These are phyloP conservation scores for Triplophysa bombifrons DNA, from an alignment of 2,797 vertebrate species.

Conservation along the genomic window DNA sequence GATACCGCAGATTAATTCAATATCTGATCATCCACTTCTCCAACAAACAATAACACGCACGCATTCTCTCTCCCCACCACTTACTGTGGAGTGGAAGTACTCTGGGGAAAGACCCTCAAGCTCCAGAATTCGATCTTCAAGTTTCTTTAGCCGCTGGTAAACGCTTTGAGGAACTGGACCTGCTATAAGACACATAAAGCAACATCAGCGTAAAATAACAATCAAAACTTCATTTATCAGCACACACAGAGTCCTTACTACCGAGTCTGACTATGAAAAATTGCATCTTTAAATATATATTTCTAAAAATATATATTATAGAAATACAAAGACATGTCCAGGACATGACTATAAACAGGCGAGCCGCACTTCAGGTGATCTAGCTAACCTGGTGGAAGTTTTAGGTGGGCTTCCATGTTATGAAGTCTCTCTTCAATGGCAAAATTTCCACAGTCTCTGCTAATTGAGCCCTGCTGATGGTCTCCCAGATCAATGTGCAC, in stretches of 20 bases:
- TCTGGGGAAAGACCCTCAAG: constrained; percentile 97
- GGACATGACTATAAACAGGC: neutral
- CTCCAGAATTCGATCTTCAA: constrained; percentile 97
- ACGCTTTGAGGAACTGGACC: constrained; percentile 92
- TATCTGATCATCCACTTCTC: constrained; percentile 33
- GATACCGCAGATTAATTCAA: constrained; percentile 52
- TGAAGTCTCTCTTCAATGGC: constrained; percentile 91
- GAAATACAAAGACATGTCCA: neutral
- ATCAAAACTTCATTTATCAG: neutral
- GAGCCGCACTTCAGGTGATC: neutral
- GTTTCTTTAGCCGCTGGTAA: constrained; percentile 95
- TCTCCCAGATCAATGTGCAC: constrained; percentile 66
- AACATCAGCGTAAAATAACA: constrained; percentile 3
- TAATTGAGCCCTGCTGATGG: constrained; percentile 68
- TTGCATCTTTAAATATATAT: neutral
- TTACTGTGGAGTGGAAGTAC: constrained; percentile 94
- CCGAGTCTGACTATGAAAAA: neutral
- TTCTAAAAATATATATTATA: neutral
- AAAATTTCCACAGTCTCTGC: constrained; percentile 86
- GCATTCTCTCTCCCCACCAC: constrained; percentile 63
- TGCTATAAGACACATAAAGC: constrained; percentile 67
- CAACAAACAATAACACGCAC: constrained; percentile 47
- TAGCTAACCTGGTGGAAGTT: constrained; percentile 83
- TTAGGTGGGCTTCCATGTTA: constrained; percentile 93
- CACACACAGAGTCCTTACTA: neutral